phyloP scores from a whole-genome alignment of 2,113 vertebrate genomes.

The Ranitomeya variabilis region DNA sequence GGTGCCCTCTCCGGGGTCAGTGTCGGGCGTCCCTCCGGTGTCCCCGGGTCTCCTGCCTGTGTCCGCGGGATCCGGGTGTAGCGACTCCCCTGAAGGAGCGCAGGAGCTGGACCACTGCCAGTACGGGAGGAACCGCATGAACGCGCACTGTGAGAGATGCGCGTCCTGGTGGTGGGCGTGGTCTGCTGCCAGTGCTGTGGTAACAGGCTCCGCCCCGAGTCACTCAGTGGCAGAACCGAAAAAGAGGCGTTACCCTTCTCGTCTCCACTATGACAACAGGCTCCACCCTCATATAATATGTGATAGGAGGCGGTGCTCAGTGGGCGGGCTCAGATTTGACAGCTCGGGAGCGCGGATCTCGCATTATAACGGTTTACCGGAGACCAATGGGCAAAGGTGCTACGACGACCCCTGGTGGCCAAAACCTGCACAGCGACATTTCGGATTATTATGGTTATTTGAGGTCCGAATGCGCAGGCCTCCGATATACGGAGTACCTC shows the following conservation, averaged over 20 bases:
- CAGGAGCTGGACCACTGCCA: neutral
- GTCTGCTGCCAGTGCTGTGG: neutral
- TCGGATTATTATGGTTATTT: no score
- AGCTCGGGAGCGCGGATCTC: slow-evolving; percentile 18
- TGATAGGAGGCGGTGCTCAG: neutral
- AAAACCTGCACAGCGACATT: neutral
- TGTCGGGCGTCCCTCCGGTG: neutral
- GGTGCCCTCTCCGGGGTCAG: neutral
- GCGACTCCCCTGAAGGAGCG: neutral
- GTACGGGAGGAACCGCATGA: slow-evolving; percentile 31
- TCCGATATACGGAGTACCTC: no score
- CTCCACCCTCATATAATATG: neutral
- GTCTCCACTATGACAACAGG: neutral
- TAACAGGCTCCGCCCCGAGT: neutral
- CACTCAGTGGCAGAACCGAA: neutral
- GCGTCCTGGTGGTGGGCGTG: neutral
- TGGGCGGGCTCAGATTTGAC: slow-evolving; percentile 27
- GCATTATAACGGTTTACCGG: slow-evolving; percentile 39
- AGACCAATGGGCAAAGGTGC: neutral
- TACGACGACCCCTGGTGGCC: slow-evolving; percentile 16
- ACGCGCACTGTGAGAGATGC: slow-evolving; percentile 9
- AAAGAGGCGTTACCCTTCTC: neutral
- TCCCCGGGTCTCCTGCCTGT: slow-evolving; percentile 13
- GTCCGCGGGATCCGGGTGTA: neutral
- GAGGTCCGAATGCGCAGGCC: no score